Evolutionary conservation across 2,797 vertebrate genomes (phyloP), one percentile per base, ranked within the genome.

Genomic region (Centroberyx gerrardi): DNA sequence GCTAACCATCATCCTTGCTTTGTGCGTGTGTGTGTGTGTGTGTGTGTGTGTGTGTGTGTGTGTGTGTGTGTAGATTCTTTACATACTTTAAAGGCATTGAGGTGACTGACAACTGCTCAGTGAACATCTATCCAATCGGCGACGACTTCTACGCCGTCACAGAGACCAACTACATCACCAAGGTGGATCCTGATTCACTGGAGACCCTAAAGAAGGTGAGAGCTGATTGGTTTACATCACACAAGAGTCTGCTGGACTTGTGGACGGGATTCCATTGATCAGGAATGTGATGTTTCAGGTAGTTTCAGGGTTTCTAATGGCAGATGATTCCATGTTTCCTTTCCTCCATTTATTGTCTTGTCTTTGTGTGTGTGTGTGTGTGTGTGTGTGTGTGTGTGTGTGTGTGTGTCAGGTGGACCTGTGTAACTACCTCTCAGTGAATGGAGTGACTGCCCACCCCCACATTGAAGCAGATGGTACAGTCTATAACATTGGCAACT

Each of bases 101-200:
- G 75, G 91, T 99, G 73, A 99, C 98, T 0, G 98, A 99, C 64
- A 99, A 99, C 1, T 97, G 97, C 77, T 63, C 97, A 0, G 98
- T 99, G 27, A 99, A 98, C 1, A 59, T 99, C 2, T 99, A 97
- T 85, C 98, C 98, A 0, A 89, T 99, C 0, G 97, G 98, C 0
- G 98, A 99, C 75, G 97, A 99, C 87, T 99, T 97, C 88, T 99
- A 99, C 0, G 97, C 97, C 27, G 96, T 96, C 75, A 99, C 98
- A 0, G 98, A 99, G 85, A 98, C 97, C 77, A 99, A 98, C 88
- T 99, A 95, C 80, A 96, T 99, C 76, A 98, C 97, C 4, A 99
- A 95, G 73, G 93, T 99, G n/a, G 96, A 99, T 81, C 97, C 97
- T 0, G 96, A 99, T 38, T 97, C 97, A 0, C 70, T 99, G 83